phyloP scores from a whole-genome alignment of 2,797 vertebrate genomes.

The Diplodus sargus region DNA sequence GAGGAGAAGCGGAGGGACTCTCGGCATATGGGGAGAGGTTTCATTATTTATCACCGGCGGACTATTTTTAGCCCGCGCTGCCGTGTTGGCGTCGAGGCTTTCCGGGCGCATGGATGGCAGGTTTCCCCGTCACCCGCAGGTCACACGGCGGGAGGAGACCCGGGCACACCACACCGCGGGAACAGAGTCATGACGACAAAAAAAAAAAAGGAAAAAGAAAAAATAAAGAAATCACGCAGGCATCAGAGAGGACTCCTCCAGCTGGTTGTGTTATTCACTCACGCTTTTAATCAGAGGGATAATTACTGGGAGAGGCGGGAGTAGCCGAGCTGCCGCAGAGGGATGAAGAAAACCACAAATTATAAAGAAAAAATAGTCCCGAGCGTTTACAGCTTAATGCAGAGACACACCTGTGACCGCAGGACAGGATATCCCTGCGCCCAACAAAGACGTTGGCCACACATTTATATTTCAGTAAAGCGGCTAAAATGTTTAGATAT shows the following conservation, averaged over 20 bases:
- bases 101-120: conserved; percentile 77
- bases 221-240: neutral
- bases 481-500: neutral
- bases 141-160: conserved; percentile 68
- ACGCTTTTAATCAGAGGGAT: conserved; percentile 53
- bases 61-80: conserved; percentile 78
- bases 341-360: conserved; percentile 15
- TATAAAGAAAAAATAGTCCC: neutral
- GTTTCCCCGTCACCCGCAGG: conserved; percentile 77
- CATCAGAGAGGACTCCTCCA: conserved; percentile 53
- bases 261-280: conserved; percentile 62
- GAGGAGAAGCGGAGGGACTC: conserved; percentile 51
- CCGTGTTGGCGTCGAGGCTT: conserved; percentile 72
- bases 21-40: conserved; percentile 66
- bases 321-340: conserved; percentile 46
- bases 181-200: neutral
- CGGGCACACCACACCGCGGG: conserved; percentile 22
- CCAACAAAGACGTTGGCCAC: neutral
- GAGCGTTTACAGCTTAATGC: too few relatives aligned
- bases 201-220: neutral
- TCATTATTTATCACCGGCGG: conserved; percentile 77
- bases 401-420: conserved; percentile 8
- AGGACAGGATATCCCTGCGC: conserved; percentile 1
- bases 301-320: conserved; percentile 59
- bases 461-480: neutral